Evolutionary conservation across 2,797 vertebrate genomes (phyloP), one percentile per base, ranked within the genome.

Genomic region (Chaetophractus vellerosus): DNA sequence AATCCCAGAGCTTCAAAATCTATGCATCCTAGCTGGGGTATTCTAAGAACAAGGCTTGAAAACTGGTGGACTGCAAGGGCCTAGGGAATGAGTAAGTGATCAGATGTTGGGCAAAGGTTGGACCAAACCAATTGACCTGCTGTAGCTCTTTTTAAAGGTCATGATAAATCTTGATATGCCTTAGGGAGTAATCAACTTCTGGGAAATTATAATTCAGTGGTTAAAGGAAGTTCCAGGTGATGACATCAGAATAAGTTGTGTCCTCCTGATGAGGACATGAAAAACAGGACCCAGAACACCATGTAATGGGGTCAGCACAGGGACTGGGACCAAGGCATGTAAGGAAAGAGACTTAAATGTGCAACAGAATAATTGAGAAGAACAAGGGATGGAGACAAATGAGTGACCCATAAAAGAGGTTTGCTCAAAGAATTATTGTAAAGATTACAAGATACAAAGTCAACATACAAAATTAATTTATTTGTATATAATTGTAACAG

Each of bases 391-490:
- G 82, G 45, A 91, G 41, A 33, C 9, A 28, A 28, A 1, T 0
- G 9, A 48, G 68, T 4, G 11, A 38, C 16, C 14, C 36, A 91
- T 26, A 64, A 31, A 57, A 72, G 0, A 88, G 6, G 28, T 1
- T 2, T 0, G 0, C 31, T 68, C 59, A 64, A 76, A 50, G 7
- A 9, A 8, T 10, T 41, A 0, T 41, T 38, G 2, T 19, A n/a
- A 74, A 89, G 21, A 4, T 48, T 48, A 10, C n/a, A 55, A 1
- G 24, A 41, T 11, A 38, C 6, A 86, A 59, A 33, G 50, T 50
- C 28, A 41, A 75, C 21, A 36, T 14, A 31, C 14, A 87, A 55
- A 41, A 63, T 38, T 8, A 50, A 24, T 19, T 57, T 36, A 83
- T 72, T 80, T 72, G 24, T 96, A 24, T 41, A n/a, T 52, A 38